Conservation (phyloP, 2,888 invertebrate genomes). For the Biston betularia region DNA sequence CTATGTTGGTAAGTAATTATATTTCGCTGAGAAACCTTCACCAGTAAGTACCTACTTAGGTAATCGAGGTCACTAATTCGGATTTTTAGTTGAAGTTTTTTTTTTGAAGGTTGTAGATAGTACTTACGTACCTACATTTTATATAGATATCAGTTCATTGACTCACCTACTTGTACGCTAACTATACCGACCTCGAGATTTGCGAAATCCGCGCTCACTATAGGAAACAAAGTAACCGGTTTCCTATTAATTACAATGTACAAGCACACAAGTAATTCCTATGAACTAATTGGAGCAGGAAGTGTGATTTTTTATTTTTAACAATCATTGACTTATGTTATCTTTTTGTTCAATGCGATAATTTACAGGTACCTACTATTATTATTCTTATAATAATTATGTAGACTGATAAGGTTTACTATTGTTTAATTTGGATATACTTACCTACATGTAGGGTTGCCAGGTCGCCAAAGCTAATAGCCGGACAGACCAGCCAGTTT, state of each 20-base stretch:
- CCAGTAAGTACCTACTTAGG: no score
- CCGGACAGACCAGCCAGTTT: no score
- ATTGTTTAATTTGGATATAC: no score
- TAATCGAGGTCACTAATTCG: no score
- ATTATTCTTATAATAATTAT: no score
- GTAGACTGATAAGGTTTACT: no score
- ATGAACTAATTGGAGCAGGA: slow-evolving; percentile 12
- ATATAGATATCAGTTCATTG: neutral
- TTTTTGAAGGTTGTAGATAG: neutral
- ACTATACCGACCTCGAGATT: slow-evolving; percentile 19
- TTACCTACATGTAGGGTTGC: no score
- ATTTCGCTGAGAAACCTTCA: no score
- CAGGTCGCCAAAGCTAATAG: no score
- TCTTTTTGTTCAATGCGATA: neutral
- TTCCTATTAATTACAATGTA: slow-evolving; percentile 19
- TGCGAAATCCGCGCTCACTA: slow-evolving; percentile 16
- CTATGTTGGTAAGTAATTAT: no score
- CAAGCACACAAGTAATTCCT: slow-evolving; percentile 2
- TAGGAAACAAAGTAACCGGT: slow-evolving; percentile 31
- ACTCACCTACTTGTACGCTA: neutral
- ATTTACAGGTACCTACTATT: no score
- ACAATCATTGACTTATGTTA: neutral
- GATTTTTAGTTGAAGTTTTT: neutral
- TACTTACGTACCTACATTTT: neutral
- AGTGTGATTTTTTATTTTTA: slow-evolving; percentile 8